Conservation (phyloP, 2,113 vertebrate species). For the Mormyrus lacerda region DNA sequence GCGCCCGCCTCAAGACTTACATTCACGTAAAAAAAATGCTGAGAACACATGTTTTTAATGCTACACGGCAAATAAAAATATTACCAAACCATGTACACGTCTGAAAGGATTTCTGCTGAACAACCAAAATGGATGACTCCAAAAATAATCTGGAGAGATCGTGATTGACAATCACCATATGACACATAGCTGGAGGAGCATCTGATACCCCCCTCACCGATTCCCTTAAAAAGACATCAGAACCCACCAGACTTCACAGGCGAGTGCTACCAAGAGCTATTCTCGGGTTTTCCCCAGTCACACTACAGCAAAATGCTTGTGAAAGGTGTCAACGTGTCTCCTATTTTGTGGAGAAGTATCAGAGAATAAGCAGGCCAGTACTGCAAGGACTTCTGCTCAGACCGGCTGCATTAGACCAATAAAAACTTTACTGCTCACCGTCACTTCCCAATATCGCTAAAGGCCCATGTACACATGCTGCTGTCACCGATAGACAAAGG, state of each 20-base stretch:
- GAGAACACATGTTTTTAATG: not conserved
- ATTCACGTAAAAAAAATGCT: not conserved
- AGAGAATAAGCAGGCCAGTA: slow-evolving; percentile 6
- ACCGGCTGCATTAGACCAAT: not conserved
- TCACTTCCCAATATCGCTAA: not conserved
- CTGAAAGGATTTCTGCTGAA: not conserved
- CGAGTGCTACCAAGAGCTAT: slow-evolving; percentile 85
- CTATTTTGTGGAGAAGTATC: not conserved
- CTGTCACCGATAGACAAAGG: not conserved
- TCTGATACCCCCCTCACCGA: slow-evolving; percentile 78
- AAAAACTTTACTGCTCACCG: not conserved
- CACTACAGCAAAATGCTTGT: slow-evolving; percentile 70
- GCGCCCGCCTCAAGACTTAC: not conserved
- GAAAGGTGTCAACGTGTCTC: slow-evolving; percentile 40
- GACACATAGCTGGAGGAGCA: slow-evolving; percentile 74
- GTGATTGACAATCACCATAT: slow-evolving; percentile 95
- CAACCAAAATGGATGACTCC: slow-evolving; percentile 67
- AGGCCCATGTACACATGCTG: not conserved
- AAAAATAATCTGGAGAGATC: slow-evolving; percentile 70
- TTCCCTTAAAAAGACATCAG: slow-evolving; percentile 99
- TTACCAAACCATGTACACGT: not conserved
- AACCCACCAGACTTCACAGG: slow-evolving; percentile 64
- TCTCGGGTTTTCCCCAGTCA: slow-evolving; percentile 71
- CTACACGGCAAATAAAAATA: not conserved
- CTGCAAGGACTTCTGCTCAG: not conserved